Evolutionary conservation across 2,888 invertebrate species (phyloP).

Genomic region (Physocephala rufipes): DNA sequence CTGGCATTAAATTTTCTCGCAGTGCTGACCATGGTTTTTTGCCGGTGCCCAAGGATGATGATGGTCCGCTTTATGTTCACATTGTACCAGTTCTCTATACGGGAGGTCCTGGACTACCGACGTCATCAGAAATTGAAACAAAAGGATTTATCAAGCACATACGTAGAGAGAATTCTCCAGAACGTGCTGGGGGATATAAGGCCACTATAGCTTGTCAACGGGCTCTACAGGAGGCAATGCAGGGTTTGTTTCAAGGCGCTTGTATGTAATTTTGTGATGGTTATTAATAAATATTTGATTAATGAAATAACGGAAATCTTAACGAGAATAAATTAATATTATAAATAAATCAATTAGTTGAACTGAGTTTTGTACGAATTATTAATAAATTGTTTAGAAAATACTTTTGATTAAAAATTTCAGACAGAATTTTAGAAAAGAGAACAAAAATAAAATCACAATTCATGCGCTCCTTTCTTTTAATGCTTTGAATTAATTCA

Average conservation of each 20-base stretch:
- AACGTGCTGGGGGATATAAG: constrained; percentile 89
- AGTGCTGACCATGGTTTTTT: constrained; percentile 72
- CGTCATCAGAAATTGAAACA: constrained; percentile 70
- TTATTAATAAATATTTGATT: not conserved
- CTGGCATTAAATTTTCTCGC: constrained; percentile 83
- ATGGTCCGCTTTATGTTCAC: constrained; percentile 81
- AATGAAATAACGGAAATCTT: not conserved
- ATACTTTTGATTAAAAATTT: too few species aligned
- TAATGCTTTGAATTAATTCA: too few species aligned
- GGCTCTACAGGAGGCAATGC: constrained; percentile 87
- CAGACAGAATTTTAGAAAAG: not conserved
- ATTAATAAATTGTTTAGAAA: too few species aligned
- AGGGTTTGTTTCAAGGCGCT: constrained; percentile 70
- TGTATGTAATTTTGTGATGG: constrained; percentile 1
- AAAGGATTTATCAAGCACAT: constrained; percentile 81
- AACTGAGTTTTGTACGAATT: too few species aligned
- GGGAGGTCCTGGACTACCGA: constrained; percentile 80
- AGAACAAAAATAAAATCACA: not conserved
- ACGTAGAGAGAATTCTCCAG: constrained; percentile 75
- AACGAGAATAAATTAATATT: not conserved
- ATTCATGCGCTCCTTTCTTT: too few species aligned
- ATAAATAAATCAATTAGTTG: too few species aligned
- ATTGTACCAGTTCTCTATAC: constrained; percentile 69
- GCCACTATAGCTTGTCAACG: constrained; percentile 83
- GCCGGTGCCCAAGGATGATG: constrained; percentile 77